phyloP scores from a whole-genome alignment of 2,888 invertebrate species.

The Drosophila anomalipes region DNA sequence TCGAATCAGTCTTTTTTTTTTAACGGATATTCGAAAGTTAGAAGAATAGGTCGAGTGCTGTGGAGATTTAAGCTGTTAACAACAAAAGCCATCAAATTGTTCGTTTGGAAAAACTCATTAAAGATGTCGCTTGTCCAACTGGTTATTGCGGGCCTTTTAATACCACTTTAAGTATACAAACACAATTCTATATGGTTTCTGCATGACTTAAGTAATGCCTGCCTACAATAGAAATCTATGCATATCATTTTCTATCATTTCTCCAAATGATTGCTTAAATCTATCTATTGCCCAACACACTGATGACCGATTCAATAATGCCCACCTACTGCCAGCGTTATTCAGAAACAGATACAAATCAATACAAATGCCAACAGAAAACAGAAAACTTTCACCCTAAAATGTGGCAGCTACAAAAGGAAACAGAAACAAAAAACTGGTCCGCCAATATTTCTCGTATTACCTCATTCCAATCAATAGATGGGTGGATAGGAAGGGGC shows the following conservation, averaged over 20 bases:
- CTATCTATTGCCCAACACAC: conserved; percentile 15
- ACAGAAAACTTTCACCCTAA: conserved; percentile 67
- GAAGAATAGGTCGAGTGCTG: background rate
- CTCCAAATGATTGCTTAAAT: conserved; percentile 31
- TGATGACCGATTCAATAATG: conserved; percentile 39
- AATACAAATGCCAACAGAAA: conserved; percentile 32
- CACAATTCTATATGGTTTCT: conserved; percentile 14
- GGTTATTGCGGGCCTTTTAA: background rate
- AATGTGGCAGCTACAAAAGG: conserved; percentile 38
- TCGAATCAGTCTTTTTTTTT: background rate
- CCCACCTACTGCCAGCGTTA: conserved; percentile 62
- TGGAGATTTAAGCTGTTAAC: background rate
- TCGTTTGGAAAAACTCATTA: background rate
- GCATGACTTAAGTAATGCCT: background rate
- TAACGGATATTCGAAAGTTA: background rate
- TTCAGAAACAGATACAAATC: conserved; percentile 27
- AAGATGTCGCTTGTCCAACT: background rate
- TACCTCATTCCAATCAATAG: conserved; percentile 59
- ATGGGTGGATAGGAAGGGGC: background rate
- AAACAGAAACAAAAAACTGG: conserved; percentile 53
- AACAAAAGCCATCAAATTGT: background rate
- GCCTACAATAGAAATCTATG: conserved; percentile 18
- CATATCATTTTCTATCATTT: conserved; percentile 49
- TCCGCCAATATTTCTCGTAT: conserved; percentile 69
- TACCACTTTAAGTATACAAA: background rate